Conservation (phyloP, 2,888 invertebrate species). For the Sinohyriopsis cumingii region DNA sequence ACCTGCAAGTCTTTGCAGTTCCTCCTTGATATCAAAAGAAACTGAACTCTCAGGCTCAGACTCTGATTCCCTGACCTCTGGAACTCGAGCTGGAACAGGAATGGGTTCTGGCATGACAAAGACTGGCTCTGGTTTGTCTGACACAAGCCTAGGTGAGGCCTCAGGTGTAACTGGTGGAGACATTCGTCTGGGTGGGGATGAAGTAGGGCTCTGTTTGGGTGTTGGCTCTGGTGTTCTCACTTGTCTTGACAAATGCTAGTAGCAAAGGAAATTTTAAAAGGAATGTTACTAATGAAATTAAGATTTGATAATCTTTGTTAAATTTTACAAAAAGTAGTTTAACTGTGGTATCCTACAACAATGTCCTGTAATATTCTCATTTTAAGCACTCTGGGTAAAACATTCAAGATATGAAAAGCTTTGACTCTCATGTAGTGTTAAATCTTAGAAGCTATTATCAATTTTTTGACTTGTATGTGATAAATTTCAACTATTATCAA, state of each 20-base stretch:
- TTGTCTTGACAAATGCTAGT: slow-evolving; percentile 13
- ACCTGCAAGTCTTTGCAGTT: slow-evolving; percentile 53
- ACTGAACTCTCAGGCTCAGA: slow-evolving; percentile 57
- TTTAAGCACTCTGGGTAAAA: no score
- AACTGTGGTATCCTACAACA: neutral
- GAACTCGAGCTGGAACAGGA: slow-evolving; percentile 16
- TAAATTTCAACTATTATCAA: no score
- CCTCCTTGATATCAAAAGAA: slow-evolving; percentile 57
- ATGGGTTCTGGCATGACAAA: slow-evolving; percentile 14
- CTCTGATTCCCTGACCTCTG: slow-evolving; percentile 29
- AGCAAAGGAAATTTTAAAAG: neutral
- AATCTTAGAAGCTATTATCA: no score
- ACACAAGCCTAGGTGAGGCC: slow-evolving; percentile 18
- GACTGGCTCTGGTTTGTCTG: slow-evolving; percentile 21
- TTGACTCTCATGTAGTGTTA: no score
- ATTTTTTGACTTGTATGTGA: no score
- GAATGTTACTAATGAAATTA: neutral
- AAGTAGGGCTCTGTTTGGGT: slow-evolving; percentile 49
- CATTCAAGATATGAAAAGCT: no score
- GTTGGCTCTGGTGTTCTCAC: slow-evolving; percentile 50
- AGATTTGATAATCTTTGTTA: no score
- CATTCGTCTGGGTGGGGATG: slow-evolving; percentile 34
- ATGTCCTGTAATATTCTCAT: no score
- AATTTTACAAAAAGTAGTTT: no score
- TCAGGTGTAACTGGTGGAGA: slow-evolving; percentile 48